phyloP scores from a whole-genome alignment of 2,113 vertebrate species.

The Hippocampus guttulatus region DNA sequence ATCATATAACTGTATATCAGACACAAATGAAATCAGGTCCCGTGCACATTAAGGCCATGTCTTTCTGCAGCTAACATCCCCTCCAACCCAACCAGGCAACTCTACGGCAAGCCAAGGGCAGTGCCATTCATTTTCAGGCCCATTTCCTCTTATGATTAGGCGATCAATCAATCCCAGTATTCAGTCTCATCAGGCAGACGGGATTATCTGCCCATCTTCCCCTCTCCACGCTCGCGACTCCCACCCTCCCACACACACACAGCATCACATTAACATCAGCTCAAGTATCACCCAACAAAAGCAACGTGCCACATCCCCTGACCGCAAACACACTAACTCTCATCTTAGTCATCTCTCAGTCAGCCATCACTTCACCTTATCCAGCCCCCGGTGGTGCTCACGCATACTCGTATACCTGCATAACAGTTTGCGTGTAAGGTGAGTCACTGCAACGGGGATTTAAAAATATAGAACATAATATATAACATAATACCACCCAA shows the following conservation, averaged over 20 bases:
- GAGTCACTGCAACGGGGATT: not conserved
- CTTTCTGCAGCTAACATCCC: slow-evolving; percentile 72
- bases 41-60: slow-evolving; percentile 78
- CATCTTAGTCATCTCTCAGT: slow-evolving; percentile 49
- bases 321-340: slow-evolving; percentile 74
- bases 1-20: slow-evolving; percentile 84
- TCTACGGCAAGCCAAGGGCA: slow-evolving; percentile 78
- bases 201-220: slow-evolving; percentile 82
- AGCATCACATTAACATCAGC: slow-evolving; percentile 80
- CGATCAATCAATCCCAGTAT: slow-evolving; percentile 83
- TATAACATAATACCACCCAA: not conserved
- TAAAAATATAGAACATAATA: not conserved
- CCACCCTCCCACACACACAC: slow-evolving; percentile 60
- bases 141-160: slow-evolving; percentile 86
- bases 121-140: slow-evolving; percentile 84
- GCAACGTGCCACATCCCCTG: slow-evolving; percentile 69
- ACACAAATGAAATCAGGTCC: slow-evolving; percentile 82
- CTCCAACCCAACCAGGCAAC: slow-evolving; percentile 66
- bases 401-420: not conserved
- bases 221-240: slow-evolving; percentile 65
- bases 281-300: slow-evolving; percentile 76
- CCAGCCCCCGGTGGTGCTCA: not conserved
- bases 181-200: slow-evolving; percentile 81
- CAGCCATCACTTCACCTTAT: slow-evolving; percentile 37
- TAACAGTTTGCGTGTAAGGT: not conserved